Evolutionary conservation across 2,888 invertebrate species (phyloP).

Genomic region (Byasa hedistus): DNA sequence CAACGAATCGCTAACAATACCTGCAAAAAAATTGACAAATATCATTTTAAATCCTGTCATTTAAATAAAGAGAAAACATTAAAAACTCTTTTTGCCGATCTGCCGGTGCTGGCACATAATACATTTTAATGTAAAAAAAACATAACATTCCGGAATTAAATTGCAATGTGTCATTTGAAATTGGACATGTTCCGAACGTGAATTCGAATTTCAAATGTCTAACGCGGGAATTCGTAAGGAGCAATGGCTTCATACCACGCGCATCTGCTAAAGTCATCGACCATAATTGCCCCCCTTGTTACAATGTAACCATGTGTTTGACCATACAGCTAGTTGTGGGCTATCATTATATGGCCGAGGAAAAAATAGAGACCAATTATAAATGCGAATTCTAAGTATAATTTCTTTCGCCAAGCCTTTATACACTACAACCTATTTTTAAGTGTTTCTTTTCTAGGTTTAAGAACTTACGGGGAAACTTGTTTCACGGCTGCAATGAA

Average conservation of each 20-base stretch:
- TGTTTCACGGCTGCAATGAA: no score
- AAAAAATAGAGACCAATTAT: conserved; percentile 19
- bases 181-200: not conserved
- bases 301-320: conserved; percentile 26
- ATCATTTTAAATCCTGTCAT: not conserved
- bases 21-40: not conserved
- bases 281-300: conserved; percentile 27
- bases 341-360: conserved; percentile 14
- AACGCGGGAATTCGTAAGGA: conserved; percentile 9
- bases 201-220: conserved; percentile 16
- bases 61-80: not conserved
- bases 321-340: conserved; percentile 18
- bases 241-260: conserved; percentile 15
- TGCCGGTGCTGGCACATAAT: not conserved
- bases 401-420: not conserved
- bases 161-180: not conserved
- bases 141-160: not conserved
- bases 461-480: no score
- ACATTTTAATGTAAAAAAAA: not conserved
- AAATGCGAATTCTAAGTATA: conserved; percentile 2
- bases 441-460: not conserved
- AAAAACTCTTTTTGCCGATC: not conserved
- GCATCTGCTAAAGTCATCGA: conserved; percentile 28
- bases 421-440: not conserved
- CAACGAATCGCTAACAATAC: no score